Conservation (phyloP, 1,140 invertebrate species). For the Apis laboriosa region DNA sequence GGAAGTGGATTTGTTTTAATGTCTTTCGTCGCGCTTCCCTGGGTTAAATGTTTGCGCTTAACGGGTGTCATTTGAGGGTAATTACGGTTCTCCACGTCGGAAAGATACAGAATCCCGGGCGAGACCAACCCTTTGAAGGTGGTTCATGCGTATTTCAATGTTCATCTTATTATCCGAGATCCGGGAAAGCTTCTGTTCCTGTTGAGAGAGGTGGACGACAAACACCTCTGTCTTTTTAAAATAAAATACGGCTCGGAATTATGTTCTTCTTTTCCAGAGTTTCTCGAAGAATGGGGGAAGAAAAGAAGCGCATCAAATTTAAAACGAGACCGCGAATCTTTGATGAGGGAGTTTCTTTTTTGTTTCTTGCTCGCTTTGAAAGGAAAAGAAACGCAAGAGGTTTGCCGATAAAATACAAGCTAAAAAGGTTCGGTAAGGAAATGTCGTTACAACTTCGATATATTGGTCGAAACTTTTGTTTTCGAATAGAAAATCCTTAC, state of each 20-base stretch:
- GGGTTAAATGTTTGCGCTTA: conserved; percentile 52
- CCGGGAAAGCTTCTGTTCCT: conserved; percentile 10
- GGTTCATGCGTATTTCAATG: conserved; percentile 9
- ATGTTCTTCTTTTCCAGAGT: neutral
- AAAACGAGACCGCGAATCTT: conserved; percentile 3
- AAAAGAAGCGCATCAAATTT: neutral
- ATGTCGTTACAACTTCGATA: neutral
- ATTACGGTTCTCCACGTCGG: conserved; percentile 39
- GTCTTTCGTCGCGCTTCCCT: conserved; percentile 42
- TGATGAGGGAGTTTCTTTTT: neutral
- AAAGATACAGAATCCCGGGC: conserved; percentile 30
- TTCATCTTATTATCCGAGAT: conserved; percentile 39
- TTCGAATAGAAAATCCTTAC: neutral
- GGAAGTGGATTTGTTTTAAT: conserved; percentile 48
- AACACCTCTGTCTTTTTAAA: neutral
- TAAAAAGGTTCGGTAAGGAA: neutral
- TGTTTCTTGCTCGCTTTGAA: neutral
- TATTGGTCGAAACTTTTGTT: neutral
- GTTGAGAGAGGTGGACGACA: neutral
- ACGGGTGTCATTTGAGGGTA: conserved; percentile 45
- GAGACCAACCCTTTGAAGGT: conserved; percentile 30
- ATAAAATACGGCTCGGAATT: neutral
- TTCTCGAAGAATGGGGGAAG: neutral
- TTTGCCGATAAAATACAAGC: neutral
- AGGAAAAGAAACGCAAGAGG: neutral